Evolutionary conservation across 2,888 invertebrate species (phyloP).

Genomic region (Neuroscelio doddi): DNA sequence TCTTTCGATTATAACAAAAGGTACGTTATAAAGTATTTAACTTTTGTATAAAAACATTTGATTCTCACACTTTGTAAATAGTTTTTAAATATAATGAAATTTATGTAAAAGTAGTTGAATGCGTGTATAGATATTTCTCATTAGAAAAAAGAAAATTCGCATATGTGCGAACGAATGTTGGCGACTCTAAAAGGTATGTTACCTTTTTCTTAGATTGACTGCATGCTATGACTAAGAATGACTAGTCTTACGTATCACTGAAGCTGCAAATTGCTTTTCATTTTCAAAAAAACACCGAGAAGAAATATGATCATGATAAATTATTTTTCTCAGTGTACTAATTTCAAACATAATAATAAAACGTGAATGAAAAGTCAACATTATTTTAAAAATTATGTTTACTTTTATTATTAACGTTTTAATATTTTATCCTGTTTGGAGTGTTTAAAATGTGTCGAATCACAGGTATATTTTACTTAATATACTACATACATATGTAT

Average conservation of each 20-base stretch:
- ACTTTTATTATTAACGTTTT: no score
- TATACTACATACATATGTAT: no score
- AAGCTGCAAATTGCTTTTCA: constrained; percentile 39
- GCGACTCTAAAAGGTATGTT: no score
- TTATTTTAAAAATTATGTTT: no score
- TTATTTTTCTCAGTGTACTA: neutral
- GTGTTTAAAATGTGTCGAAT: no score
- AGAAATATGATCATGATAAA: neutral
- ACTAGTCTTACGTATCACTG: constrained; percentile 65
- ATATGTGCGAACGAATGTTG: neutral
- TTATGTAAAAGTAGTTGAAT: no score
- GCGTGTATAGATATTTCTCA: neutral
- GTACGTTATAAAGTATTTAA: neutral
- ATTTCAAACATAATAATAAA: no score
- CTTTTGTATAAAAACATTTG: neutral
- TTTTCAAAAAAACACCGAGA: constrained; percentile 29
- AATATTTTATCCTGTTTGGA: no score
- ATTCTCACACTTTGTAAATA: neutral
- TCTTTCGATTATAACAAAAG: neutral
- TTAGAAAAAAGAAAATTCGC: constrained; percentile 2
- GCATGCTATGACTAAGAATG: constrained; percentile 50
- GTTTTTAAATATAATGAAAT: no score
- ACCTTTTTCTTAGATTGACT: constrained; percentile 13
- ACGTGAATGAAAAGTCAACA: no score
- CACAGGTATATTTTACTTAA: no score